phyloP scores from a whole-genome alignment of 2,888 invertebrate species.

The Athripsodes cinereus region DNA sequence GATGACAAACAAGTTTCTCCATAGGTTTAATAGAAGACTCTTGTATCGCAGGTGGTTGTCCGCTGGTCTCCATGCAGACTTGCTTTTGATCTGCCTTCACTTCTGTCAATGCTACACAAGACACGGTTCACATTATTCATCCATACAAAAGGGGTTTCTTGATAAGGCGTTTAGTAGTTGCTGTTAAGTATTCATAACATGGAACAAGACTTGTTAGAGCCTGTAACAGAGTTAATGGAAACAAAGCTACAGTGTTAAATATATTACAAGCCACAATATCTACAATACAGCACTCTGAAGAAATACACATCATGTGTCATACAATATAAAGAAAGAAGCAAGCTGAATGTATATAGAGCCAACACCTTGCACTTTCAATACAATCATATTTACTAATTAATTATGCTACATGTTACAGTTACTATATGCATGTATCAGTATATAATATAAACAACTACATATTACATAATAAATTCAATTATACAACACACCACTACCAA shows the following conservation, averaged over 20 bases:
- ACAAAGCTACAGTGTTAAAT: constrained; percentile 43
- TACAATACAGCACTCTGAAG: not conserved
- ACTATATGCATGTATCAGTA: too few species aligned
- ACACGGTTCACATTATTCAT: constrained; percentile 39
- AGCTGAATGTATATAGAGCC: constrained; percentile 15
- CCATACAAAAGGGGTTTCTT: constrained; percentile 30
- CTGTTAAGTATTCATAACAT: constrained; percentile 47
- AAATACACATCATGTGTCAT: too few species aligned
- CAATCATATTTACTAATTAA: too few species aligned
- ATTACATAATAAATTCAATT: too few species aligned
- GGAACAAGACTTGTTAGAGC: constrained; percentile 55
- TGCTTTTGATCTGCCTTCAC: constrained; percentile 43
- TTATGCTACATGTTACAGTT: too few species aligned
- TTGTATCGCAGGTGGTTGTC: constrained; percentile 5
- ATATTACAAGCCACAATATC: constrained; percentile 41
- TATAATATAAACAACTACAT: too few species aligned
- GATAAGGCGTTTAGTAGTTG: constrained; percentile 48
- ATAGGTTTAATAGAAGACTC: constrained; percentile 7
- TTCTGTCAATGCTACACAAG: constrained; percentile 45
- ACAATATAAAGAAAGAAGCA: constrained; percentile 11
- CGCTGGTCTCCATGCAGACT: constrained; percentile 40
- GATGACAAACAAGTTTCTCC: constrained; percentile 29
- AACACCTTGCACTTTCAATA: constrained; percentile 13
- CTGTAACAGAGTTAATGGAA: constrained; percentile 52
- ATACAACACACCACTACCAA: too few species aligned